Base-by-base conservation (phyloP, 2,113 vertebrate species). In the Seriola rivoliana region DNA sequence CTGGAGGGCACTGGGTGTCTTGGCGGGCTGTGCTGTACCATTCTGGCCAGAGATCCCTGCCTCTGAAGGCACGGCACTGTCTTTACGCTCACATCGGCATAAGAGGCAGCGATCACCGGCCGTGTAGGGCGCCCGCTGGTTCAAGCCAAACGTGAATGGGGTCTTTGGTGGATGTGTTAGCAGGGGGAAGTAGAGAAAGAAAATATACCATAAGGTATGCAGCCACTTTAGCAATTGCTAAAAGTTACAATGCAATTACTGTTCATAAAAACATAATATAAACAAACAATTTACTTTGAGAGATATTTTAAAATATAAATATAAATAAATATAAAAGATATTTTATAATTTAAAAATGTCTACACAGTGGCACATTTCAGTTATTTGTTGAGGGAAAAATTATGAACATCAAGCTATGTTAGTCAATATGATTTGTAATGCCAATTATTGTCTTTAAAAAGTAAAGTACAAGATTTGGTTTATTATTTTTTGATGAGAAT, bases 121-220 rank as follows among this genome's bases (percentile, higher is more conserved):
- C 3, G 98, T 97, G 86, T 98, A 97, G 0, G 97, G 96, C 25
- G 97, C 96, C 89, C 97, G 96, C 81, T 99, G 97, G 89, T 97
- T 97, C 94, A 98, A 92, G 89, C 98, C 97, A 82, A 99, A 99
- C n/a, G 96, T 99, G 93, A 99, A 99, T 0, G 98, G 98, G 48
- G 97, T 97, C 97, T 99, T 84, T 16, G 36, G 40, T n/a, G 80
- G 42, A 34, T 2, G 17, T 19, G 60, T 38, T 57, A 5, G 12
- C 0, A 16, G 52, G 16, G 46, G 38, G 38, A 63, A 44, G 4
- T 0, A 29, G 16, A 34, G 12, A 62, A 25, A 69, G 10, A 65
- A 59, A 34, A 70, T 1, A 55, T 25, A n/a, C 9, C 10, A 19
- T 48, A 4, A 50, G 9, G 0, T 23, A 40, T 0, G 4, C 21